These are phyloP conservation scores for Caenorhabditis sp. DNA, from an alignment of 2,888 invertebrate genomes.

Conservation along the genomic window DNA sequence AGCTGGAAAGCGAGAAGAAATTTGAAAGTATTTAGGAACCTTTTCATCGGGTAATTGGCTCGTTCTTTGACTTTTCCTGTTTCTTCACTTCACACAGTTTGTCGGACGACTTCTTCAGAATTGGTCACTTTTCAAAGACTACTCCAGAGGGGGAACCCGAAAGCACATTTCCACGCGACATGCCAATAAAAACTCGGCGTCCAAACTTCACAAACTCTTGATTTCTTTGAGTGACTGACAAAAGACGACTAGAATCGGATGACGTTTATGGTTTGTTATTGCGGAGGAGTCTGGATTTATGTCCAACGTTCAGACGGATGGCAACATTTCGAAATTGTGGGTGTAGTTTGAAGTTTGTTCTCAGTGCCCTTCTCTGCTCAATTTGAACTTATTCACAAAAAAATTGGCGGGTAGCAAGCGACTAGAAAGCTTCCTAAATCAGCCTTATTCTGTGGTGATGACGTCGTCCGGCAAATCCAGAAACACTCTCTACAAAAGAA, in stretches of 20 bases:
- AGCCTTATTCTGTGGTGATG: conserved; percentile 21
- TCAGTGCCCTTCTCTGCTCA: not conserved
- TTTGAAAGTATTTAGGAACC: no score
- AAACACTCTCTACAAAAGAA: not conserved
- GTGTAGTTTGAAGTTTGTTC: not conserved
- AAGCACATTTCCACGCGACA: conserved; percentile 1
- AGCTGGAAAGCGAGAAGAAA: no score
- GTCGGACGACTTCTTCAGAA: not conserved
- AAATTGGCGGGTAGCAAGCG: not conserved
- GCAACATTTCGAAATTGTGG: no score
- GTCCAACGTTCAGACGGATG: no score
- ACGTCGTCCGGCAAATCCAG: conserved; percentile 13
- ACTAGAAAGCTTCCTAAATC: no score
- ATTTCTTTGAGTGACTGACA: not conserved
- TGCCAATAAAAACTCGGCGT: conserved; percentile 12
- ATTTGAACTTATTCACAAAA: conserved; percentile 44
- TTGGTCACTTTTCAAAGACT: conserved; percentile 8
- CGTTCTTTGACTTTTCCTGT: no score
- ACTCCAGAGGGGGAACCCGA: conserved; percentile 12
- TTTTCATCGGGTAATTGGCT: no score
- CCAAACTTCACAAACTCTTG: conserved; percentile 25
- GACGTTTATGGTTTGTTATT: no score
- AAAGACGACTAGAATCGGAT: no score
- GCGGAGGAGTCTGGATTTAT: no score
- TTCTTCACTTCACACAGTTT: no score